Base-by-base conservation (phyloP, 2,888 invertebrate genomes). In the Trichopoda pennipes region DNA sequence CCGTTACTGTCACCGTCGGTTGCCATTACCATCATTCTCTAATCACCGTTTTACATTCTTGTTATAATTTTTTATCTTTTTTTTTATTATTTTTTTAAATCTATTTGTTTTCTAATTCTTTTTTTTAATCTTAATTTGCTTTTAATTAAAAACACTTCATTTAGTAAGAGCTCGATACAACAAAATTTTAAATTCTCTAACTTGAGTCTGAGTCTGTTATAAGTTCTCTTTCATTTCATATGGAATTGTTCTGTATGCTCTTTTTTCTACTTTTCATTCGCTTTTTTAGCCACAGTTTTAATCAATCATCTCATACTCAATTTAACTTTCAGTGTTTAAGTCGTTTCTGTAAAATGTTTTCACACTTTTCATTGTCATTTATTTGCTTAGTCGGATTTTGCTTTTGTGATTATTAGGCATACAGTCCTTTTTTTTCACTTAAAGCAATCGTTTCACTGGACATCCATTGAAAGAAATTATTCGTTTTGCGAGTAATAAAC, bases 271-370 rank as follows among this genome's bases (percentile, higher is more conserved):
- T 28, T 6, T 6, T 28, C 7, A 4, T 28, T 19, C 17, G 61
- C 49, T 80, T n/a, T n/a, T n/a, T 61, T 49, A 61, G 56, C 66
- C 53, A 63, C 69, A 78, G 58, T 78, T 81, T 69, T 78, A 78
- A 81, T 81, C 81, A 78, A 81, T 81, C 78, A 81, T 78, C 74
- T 78, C 78, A 80, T 76, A 79, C 70, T 72, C 82, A 76, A 76
- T 76, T 82, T 76, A 76, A 9, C 66, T 66, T 66, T 66, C 23
- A 70, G 38, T 69, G 49, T 44, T 80, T 69, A 64, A 73, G 73
- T 66, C 53, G 51, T 68, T 80, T 76, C 53, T 76, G 28, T 72
- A 80, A 76, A 79, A 79, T 68, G 61, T 75, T 82, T 79, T 75
- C 75, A 75, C 79, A 70, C 75, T 82, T 79, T 82, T 72, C 69